Conservation (phyloP, 2,113 vertebrate genomes). For the Malaclemys terrapin region DNA sequence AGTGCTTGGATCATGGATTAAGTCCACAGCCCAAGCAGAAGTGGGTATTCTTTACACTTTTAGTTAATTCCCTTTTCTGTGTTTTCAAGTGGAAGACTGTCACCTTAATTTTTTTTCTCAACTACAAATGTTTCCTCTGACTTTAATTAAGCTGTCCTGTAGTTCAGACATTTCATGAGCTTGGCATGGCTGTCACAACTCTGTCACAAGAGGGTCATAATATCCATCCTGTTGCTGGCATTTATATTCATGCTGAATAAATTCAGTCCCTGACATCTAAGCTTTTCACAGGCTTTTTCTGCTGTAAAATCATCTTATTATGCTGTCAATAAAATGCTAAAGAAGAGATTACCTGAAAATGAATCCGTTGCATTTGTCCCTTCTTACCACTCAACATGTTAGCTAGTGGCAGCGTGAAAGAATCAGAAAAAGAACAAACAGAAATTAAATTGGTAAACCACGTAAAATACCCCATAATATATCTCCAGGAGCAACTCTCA, state of each 20-base stretch:
- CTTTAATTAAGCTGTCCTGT: conserved; percentile 68
- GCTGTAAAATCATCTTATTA: conserved; percentile 10
- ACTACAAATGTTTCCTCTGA: background rate
- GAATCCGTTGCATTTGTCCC: background rate
- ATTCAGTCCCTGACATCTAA: conserved; percentile 12
- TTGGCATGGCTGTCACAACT: conserved; percentile 33
- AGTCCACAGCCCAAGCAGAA: background rate
- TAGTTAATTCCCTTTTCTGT: background rate
- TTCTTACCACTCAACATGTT: background rate
- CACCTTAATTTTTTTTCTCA: background rate
- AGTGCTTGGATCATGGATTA: background rate
- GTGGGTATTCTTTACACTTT: background rate
- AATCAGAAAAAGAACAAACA: background rate
- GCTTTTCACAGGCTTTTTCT: background rate
- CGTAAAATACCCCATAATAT: background rate
- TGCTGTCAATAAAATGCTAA: background rate
- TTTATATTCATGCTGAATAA: conserved; percentile 63
- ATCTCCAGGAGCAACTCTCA: background rate
- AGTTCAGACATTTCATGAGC: conserved; percentile 37
- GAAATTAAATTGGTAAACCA: background rate
- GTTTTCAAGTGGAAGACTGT: background rate
- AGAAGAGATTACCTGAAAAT: background rate
- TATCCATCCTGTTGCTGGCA: conserved; percentile 32
- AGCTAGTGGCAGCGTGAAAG: background rate
- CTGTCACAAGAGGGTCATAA: conserved; percentile 36